Percentiles rank a stretch among this genome's conserved stretches.
Evolutionary conservation across 2,113 vertebrate genomes (phyloP).

Genomic region (Nyctibius bracteatus): DNA sequence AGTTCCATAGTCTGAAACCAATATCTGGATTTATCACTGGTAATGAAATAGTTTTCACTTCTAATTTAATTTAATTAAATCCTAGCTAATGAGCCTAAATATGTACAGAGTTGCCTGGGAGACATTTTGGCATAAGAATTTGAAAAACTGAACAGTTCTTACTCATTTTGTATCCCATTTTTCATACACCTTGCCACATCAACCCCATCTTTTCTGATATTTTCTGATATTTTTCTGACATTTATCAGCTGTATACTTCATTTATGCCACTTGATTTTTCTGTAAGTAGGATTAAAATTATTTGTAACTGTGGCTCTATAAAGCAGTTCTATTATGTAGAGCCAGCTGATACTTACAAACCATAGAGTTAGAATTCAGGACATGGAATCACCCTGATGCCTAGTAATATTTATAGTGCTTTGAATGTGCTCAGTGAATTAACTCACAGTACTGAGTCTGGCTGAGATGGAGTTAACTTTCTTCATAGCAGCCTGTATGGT

Average conservation of each 20-base stretch:
- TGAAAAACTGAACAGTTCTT: not conserved
- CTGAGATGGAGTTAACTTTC: not conserved
- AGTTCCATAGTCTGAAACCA: constrained; percentile 95
- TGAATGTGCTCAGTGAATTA: not conserved
- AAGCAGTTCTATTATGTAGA: not conserved
- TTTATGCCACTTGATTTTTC: not conserved
- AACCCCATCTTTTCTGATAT: not conserved
- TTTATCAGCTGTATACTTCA: not conserved
- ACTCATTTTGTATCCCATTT: not conserved
- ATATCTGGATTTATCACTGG: constrained; percentile 95
- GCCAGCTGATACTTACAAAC: not conserved
- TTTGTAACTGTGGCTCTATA: not conserved
- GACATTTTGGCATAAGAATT: not conserved
- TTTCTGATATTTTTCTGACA: not conserved
- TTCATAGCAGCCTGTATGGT: not conserved
- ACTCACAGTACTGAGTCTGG: not conserved
- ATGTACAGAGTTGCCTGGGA: not conserved
- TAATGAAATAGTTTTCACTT: constrained; percentile 51
- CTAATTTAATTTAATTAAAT: not conserved
- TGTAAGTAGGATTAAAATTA: not conserved
- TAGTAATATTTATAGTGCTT: not conserved
- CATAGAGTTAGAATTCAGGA: not conserved
- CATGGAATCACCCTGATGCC: not conserved
- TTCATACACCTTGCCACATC: not conserved
- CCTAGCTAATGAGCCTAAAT: not conserved